Conservation (phyloP, 2,888 invertebrate genomes). For the Trachelus tabidus region DNA sequence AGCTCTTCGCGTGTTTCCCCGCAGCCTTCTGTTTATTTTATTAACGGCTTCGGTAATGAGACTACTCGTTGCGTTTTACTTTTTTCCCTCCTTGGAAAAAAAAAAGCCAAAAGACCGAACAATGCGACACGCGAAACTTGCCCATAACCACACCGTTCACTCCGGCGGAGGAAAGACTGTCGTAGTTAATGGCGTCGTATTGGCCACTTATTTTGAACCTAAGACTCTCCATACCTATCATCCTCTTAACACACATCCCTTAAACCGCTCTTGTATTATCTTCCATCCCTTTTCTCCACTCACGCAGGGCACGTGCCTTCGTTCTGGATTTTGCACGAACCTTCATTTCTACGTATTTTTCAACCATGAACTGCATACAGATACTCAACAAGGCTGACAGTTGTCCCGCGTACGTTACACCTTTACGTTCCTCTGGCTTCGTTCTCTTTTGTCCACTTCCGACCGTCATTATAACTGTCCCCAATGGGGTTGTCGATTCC, state of each 20-base stretch:
- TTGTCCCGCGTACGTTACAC: background rate
- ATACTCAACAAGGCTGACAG: background rate
- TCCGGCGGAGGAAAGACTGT: background rate
- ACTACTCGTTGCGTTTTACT: conserved; percentile 19
- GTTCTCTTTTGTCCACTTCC: background rate
- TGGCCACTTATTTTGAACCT: background rate
- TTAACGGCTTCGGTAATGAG: conserved; percentile 61
- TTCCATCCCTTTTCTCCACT: background rate
- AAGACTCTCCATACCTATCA: background rate
- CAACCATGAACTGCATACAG: background rate
- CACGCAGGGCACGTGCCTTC: background rate
- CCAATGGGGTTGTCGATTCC: background rate
- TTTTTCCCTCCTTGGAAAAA: background rate
- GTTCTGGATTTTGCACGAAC: background rate
- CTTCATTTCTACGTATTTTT: background rate
- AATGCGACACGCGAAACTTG: conserved; percentile 3
- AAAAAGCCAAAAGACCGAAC: background rate
- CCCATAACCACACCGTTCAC: background rate
- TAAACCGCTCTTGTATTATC: background rate
- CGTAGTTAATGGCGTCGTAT: background rate
- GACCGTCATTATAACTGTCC: background rate
- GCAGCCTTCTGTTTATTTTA: conserved; percentile 52
- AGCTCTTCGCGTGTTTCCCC: conserved; percentile 21
- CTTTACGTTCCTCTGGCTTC: background rate
- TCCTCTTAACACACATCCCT: background rate